Conservation (phyloP, 1,140 invertebrate species). For the Drosophila neocordata region DNA sequence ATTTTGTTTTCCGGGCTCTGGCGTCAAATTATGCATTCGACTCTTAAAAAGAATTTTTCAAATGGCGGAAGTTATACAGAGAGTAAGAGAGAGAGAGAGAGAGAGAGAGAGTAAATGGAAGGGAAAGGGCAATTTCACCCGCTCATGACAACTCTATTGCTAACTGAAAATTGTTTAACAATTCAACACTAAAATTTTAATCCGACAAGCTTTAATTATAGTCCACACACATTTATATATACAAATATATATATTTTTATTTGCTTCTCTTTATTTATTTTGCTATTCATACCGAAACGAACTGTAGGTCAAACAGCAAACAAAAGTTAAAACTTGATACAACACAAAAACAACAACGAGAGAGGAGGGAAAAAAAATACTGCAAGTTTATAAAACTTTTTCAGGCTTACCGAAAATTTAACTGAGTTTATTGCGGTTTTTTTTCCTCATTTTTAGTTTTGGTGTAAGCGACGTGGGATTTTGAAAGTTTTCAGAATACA, state of each 20-base stretch:
- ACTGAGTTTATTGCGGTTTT: conserved; percentile 25
- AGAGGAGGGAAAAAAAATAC: conserved; percentile 32
- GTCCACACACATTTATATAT: background rate
- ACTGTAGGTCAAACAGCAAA: conserved; percentile 41
- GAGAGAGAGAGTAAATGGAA: background rate
- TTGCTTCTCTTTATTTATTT: conserved; percentile 42
- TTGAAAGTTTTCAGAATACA: background rate
- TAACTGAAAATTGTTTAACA: conserved; percentile 16
- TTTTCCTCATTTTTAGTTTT: background rate
- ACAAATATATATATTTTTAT: background rate
- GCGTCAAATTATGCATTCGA: conserved; percentile 45
- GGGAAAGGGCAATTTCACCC: background rate
- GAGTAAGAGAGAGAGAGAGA: background rate
- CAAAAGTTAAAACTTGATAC: conserved; percentile 52
- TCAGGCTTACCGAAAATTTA: conserved; percentile 27
- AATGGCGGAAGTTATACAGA: conserved; percentile 23
- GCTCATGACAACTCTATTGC: background rate
- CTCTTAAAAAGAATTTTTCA: conserved; percentile 5
- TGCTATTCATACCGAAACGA: conserved; percentile 24
- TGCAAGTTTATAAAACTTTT: background rate
- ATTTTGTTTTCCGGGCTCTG: conserved; percentile 28
- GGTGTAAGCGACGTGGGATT: background rate
- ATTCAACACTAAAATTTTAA: conserved; percentile 30
- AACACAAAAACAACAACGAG: conserved; percentile 38
- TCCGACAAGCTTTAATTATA: conserved; percentile 37